Evolutionary conservation across 2,888 invertebrate species (phyloP), one percentile per base, ranked within the genome.

Genomic region (Drosophila planitibia): DNA sequence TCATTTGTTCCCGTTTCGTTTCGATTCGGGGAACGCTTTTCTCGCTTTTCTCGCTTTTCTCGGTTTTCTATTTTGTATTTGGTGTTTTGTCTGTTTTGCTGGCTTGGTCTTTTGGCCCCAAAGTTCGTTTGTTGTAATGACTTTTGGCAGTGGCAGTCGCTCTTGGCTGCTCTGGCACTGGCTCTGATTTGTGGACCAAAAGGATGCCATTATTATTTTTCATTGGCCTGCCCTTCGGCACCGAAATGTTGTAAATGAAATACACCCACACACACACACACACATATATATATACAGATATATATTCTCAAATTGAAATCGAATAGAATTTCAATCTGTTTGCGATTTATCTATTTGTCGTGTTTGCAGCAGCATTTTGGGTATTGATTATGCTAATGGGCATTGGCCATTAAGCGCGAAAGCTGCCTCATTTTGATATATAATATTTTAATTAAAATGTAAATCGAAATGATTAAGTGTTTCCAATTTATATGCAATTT

Each of bases 371-470:
- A 12, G 54, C 28, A 14, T n/a, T 25, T 28, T 37, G 37, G 19
- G 12, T 12, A 19, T 37, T 37, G 47, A 61, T 69, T 33, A 58
- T 79, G 76, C 44, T 79, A 70, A 76, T 75, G 47, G 54, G 37
- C 51, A 59, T 41, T 28, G 76, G 60, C 76, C 69, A 74, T 75
- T 69, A 69, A 47, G 49, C 32, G 60, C 63, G 63, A 41, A 52
- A 37, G 63, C 58, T 55, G 78, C 71, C 60, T 41, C 62, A 59
- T 53, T 59, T 52, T 59, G 51, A 33, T 55, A 83, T 74, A 87
- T 82, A 87, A 87, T 90, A 91, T 88, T 86, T 91, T 91, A 91
- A 91, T 91, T 91, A 91, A 91, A 91, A 91, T 91, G 90, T 91
- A 85, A 88, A 84, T 80, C 83, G 76, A 66, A 88, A 91, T 90